Evolutionary conservation across 2,113 vertebrate species (phyloP), one percentile per base, ranked within the genome.

Genomic region (Epinephelus fuscoguttatus): DNA sequence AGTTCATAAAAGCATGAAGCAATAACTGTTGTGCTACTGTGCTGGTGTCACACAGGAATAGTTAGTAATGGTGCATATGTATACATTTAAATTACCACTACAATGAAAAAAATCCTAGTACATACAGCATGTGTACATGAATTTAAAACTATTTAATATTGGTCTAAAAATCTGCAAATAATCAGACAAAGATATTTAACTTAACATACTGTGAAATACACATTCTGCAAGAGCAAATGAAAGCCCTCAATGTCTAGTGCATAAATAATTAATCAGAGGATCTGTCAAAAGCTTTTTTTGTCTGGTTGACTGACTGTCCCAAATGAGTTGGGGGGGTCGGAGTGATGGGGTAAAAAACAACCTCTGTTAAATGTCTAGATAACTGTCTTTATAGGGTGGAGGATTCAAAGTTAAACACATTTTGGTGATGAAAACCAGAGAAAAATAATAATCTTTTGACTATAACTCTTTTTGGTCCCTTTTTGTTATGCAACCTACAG

Each of bases 221-320:
- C 63, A 50, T 37, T 73, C 67, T 70, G 21, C 23, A 19, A 33
- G 21, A 70, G 61, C 18, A 30, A 77, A 73, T 8, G 27, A 56
- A 73, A 15, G 15, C 52, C 50, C 50, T 84, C 14, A 49, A 57
- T 68, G 67, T 72, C 47, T 78, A 42, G 72, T 75, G 57, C 70
- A 80, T 86, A 18, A 93, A 87, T 85, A 82, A 91, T 92, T 84
- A 69, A 91, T 88, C 50, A 63, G 40, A 88, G 66, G 75, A 76
- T 78, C 78, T 82, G 80, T 88, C 72, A 55, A 63, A 80, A 76
- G 70, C 77, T 80, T 80, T 80, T 80, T 86, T 61, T 70, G 69
- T 85, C 84, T 75, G 59, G 33, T 9, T 83, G 53, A 70, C 57
- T 62, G 80, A n/a, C 15, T 75, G 63, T 70, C n/a, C 70, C 45